Percentiles rank a stretch among this genome's conserved stretches.
Evolutionary conservation across 2,888 invertebrate genomes (phyloP).

Genomic region (Watsonalla binaria): DNA sequence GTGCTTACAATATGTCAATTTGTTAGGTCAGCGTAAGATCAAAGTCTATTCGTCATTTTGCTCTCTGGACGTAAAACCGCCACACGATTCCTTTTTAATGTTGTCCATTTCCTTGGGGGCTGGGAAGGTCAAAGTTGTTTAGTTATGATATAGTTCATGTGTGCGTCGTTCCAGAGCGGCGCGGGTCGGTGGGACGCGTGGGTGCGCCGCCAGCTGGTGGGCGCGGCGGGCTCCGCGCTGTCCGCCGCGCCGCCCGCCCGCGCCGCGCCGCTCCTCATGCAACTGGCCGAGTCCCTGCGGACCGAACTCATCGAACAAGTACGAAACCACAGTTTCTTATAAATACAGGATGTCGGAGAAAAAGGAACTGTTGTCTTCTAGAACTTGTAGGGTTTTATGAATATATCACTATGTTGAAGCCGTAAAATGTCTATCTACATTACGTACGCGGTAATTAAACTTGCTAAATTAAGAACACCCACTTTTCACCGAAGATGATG

Average conservation of each 20-base stretch:
- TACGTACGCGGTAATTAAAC: too few species aligned
- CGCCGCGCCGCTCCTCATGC: constrained; percentile 49
- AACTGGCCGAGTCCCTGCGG: constrained; percentile 42
- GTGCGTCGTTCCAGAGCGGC: constrained; percentile 25
- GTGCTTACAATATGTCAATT: background rate
- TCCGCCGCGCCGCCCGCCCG: constrained; percentile 53
- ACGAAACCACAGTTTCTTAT: too few species aligned
- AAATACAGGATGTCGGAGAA: too few species aligned
- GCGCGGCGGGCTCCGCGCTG: constrained; percentile 69
- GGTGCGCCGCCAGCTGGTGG: constrained; percentile 74
- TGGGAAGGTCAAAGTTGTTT: background rate
- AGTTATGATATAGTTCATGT: background rate
- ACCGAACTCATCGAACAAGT: constrained; percentile 39
- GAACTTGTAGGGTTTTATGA: too few species aligned
- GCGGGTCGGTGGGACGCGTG: constrained; percentile 49
- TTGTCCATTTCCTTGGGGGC: too few species aligned
- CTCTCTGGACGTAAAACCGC: too few species aligned
- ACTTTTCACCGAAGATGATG: too few species aligned
- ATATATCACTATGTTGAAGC: too few species aligned
- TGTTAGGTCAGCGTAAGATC: background rate
- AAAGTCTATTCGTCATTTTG: background rate
- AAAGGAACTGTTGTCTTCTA: too few species aligned
- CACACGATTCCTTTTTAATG: too few species aligned
- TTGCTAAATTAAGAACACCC: too few species aligned
- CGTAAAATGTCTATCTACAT: too few species aligned